Percentiles rank a stretch among this genome's conserved stretches.
These are phyloP conservation scores for Tragelaphus imberbis DNA, from an alignment of 2,113 vertebrate genomes.

Conservation along the genomic window DNA sequence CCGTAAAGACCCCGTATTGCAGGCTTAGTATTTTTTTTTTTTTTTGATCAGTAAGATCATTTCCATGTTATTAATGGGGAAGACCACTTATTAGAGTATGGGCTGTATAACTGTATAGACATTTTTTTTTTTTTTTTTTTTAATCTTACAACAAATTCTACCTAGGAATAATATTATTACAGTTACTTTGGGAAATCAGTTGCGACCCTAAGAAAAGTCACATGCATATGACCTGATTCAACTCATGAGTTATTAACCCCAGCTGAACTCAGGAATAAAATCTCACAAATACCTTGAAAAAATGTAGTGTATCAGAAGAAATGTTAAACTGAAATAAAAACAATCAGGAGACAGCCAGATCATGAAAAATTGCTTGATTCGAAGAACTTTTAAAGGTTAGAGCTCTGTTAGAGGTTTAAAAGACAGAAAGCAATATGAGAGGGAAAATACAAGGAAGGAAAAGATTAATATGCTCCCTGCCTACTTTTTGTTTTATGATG, in stretches of 20 bases:
- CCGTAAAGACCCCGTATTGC: not conserved
- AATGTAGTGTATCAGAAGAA: conserved; percentile 75
- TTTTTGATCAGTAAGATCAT: not conserved
- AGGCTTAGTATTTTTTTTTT: not conserved
- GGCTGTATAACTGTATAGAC: not conserved
- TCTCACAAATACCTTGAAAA: conserved; percentile 67
- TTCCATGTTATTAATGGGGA: not conserved
- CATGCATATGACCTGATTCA: conserved; percentile 52
- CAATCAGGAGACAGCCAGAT: conserved; percentile 80
- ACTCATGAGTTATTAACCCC: conserved; percentile 66
- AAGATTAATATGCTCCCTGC: conserved; percentile 75
- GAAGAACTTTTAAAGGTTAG: conserved; percentile 92
- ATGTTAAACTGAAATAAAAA: conserved; percentile 79
- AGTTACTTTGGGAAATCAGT: not conserved
- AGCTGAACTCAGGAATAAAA: conserved; percentile 56
- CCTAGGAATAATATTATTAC: not conserved
- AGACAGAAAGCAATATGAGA: conserved; percentile 46
- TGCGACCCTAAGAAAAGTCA: not conserved
- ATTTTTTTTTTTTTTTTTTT: not conserved
- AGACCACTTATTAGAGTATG: not conserved
- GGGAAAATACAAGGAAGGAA: conserved; percentile 52
- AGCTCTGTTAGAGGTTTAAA: conserved; percentile 83
- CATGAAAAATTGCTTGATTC: conserved; percentile 89
- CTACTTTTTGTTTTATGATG: conserved; percentile 74
- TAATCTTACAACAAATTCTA: conserved; percentile 14